Base-by-base conservation (phyloP, 2,888 invertebrate species). In the Drosophila yooni region DNA sequence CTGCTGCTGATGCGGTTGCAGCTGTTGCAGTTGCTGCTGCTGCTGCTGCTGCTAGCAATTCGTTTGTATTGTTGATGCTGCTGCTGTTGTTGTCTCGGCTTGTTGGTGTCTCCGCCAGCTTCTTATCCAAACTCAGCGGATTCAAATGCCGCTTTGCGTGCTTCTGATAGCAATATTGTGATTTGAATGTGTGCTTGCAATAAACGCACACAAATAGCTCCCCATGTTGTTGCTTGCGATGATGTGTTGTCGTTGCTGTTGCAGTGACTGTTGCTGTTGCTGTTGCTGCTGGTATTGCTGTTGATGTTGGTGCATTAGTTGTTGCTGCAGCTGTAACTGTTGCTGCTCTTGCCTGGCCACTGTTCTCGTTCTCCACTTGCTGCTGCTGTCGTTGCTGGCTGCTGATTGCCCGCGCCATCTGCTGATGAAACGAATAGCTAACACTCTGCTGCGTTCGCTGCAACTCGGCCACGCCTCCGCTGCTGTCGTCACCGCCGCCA, bases 111-210 rank as follows among this genome's bases (percentile, higher is more conserved):
- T 63, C 60, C 31, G 70, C n/a, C n/a, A 79, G 27, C 66, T 80
- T 80, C 56, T 81, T 77, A 56, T 88, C 94, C 69, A 95, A 83
- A 56, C 94, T 94, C 34, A 95, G 94, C 0, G 95, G 96, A 92
- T 96, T 95, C 33, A 96, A 92, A 89, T 96, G 96, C 10, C 95
- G 93, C 68, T 96, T 94, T 57, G 96, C 95, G 93, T 96, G 95
- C 91, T 97, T 97, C 83, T 97, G 95, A 90, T 97, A 97, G 88
- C 98, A 97, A 92, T 97, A 97, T 83, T 97, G 96, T 87, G 97
- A 97, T 92, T 96, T 96, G 92, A 97, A 96, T 11, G 96, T 96
- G 92, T 96, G 96, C 74, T 96, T 95, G 93, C 96, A 97, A 88
- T 96, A 96, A 21, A 95, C 94, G 88, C 96, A 96, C 0, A 95